Base-by-base conservation (phyloP, 2,888 invertebrate species). In the Rotaria macrura region DNA sequence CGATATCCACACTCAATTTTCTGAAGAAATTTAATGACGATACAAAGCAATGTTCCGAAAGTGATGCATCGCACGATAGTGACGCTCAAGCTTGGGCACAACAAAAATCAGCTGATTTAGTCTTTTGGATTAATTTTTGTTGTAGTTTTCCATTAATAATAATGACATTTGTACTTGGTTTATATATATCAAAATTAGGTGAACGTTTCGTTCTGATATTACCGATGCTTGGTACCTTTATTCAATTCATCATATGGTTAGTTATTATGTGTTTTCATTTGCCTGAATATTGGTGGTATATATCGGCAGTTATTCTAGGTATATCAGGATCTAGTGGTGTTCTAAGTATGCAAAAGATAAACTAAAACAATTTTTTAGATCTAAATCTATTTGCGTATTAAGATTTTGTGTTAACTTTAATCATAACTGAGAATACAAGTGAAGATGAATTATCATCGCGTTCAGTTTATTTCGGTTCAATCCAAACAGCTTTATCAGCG, bases 201-300 rank as follows among this genome's bases (percentile, higher is more conserved):
- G n/a, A 79, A 79, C 25, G n/a, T 20, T 43, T 79, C 14, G 79
- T 79, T n/a, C n/a, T 79, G 3, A 10, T 79, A 12, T 79, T 79
- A 43, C 25, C 79, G 14, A 40, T 79, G 43, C 10, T 79, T 12
- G 79, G 79, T n/a, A n/a, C 10, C 3, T 23, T 79, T 0, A 7
- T 9, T n/a, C 79, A 79, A 79, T 79, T 79, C 25, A 2, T 4
- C n/a, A 79, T 79, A 14, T 79, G 79, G 79, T 79, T 79, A 79
- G 43, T 43, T 5, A 79, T 79, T 79, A 79, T 79, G 43, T 79
- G 43, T 79, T 79, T 79, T 40, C 23, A 79, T 79, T 38, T 79
- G n/a, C 10, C 40, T 5, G 79, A 79, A 12, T 79, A 79, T 43
- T 79, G 79, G 79, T 79, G 79, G 79, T 79, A 43, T 43, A 79